These are phyloP conservation scores for Petaurus breviceps DNA, from an alignment of 2,113 vertebrate genomes.

Conservation along the genomic window DNA sequence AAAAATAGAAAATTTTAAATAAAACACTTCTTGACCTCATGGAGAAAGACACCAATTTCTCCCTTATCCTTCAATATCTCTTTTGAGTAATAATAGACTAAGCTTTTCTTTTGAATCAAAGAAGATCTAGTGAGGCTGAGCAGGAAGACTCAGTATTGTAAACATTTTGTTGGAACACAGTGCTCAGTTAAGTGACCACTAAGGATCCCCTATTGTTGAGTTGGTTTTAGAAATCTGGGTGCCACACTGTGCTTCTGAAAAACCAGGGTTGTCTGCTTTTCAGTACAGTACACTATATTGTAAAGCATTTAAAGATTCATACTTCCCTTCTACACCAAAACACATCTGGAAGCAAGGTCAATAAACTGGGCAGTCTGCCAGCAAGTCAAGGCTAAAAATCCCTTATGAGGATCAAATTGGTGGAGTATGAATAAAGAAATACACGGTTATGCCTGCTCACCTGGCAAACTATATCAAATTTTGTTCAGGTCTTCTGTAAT, in stretches of 20 bases:
- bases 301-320: slow-evolving; percentile 50
- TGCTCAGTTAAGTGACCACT: not conserved
- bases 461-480: slow-evolving; percentile 45
- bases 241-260: slow-evolving; percentile 21
- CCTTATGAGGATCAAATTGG: slow-evolving; percentile 55
- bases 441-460: slow-evolving; percentile 56
- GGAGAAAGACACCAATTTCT: not conserved
- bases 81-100: not conserved
- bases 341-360: slow-evolving; percentile 53
- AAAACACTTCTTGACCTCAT: not conserved
- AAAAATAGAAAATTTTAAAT: not conserved
- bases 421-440: slow-evolving; percentile 60
- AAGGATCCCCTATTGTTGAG: not conserved
- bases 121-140: not conserved
- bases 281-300: not conserved
- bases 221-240: slow-evolving; percentile 15
- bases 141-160: not conserved
- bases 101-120: not conserved
- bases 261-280: slow-evolving; percentile 42
- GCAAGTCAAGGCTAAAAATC: slow-evolving; percentile 39
- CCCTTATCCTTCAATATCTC: slow-evolving; percentile 17
- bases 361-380: slow-evolving; percentile 53
- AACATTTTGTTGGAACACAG: not conserved
- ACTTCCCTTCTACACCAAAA: slow-evolving; percentile 36
- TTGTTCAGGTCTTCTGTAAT: slow-evolving; percentile 26